phyloP scores from a whole-genome alignment of 37 sponge, comb jelly and placozoan genomes.

The Haliclona indistincta region DNA sequence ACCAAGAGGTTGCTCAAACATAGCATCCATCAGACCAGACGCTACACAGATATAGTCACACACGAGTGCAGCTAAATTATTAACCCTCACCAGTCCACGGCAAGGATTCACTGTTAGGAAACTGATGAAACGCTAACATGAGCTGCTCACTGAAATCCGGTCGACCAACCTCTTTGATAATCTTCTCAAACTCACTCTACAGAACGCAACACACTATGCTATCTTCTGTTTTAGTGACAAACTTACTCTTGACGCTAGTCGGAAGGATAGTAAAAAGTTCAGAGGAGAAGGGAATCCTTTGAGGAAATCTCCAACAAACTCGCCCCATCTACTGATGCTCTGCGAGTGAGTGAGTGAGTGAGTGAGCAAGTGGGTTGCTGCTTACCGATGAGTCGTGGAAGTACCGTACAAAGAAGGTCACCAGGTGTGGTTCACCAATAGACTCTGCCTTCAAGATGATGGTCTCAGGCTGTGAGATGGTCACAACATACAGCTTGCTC shows the following conservation, averaged over 20 bases:
- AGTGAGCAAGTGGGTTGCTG: background rate
- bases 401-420: slow-evolving; percentile 15
- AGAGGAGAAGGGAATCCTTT: slow-evolving; percentile 27
- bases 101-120: slow-evolving; percentile 7
- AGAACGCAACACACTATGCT: no score
- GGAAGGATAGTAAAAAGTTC: slow-evolving; percentile 15
- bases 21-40: background rate
- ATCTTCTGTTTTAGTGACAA: no score
- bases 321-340: background rate
- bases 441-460: slow-evolving; percentile 14
- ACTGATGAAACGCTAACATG: slow-evolving; percentile 23
- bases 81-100: slow-evolving; percentile 16
- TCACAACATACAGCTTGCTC: background rate
- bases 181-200: slow-evolving; percentile 13
- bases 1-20: slow-evolving; percentile 11
- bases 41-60: background rate
- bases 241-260: no score
- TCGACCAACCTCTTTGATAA: slow-evolving; percentile 10
- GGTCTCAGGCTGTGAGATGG: slow-evolving; percentile 11
- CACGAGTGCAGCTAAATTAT: background rate
- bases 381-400: slow-evolving; percentile 19
- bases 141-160: slow-evolving; percentile 7
- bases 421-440: slow-evolving; percentile 6
- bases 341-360: background rate
- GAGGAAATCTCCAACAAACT: slow-evolving; percentile 20